Evolutionary conservation across 2,113 vertebrate species (phyloP).

Genomic region (Alethe castanea): DNA sequence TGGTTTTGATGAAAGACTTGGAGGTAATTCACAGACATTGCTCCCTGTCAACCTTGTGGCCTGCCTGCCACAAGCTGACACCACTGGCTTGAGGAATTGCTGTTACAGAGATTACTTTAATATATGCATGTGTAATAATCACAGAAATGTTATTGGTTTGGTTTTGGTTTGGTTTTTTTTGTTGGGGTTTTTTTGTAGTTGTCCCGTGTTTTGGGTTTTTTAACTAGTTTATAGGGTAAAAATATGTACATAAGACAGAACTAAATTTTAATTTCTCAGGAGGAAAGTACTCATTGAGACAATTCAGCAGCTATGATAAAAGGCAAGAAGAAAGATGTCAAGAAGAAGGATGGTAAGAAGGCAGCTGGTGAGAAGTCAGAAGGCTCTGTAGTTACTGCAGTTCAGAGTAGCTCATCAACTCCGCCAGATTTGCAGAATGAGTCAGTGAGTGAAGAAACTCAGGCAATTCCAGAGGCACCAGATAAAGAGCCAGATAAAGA

Average conservation of each 20-base stretch:
- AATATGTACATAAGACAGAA: neutral
- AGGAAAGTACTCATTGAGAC: neutral
- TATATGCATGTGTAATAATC: neutral
- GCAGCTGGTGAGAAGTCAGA: slow-evolving; percentile 59
- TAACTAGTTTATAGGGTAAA: neutral
- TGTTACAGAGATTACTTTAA: neutral
- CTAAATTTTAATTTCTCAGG: neutral
- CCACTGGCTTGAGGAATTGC: neutral
- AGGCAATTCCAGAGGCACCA: rapidly evolving
- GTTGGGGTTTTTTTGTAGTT: neutral
- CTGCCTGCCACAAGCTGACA: neutral
- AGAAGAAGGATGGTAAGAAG: slow-evolving; percentile 68
- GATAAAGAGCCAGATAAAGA: neutral
- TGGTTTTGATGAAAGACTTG: neutral
- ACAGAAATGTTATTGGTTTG: neutral
- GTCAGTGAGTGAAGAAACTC: neutral
- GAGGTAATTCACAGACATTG: neutral
- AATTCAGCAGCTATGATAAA: slow-evolving; percentile 55
- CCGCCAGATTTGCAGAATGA: neutral
- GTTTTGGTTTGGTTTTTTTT: neutral
- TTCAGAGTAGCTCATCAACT: neutral
- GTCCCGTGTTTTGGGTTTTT: neutral
- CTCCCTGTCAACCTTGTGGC: rapidly evolving
- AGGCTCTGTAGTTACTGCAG: neutral
- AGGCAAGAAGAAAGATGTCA: slow-evolving; percentile 67